Evolutionary conservation across 92 coral and sea anemone species (phyloP).

Genomic region (Siderastrea radians): DNA sequence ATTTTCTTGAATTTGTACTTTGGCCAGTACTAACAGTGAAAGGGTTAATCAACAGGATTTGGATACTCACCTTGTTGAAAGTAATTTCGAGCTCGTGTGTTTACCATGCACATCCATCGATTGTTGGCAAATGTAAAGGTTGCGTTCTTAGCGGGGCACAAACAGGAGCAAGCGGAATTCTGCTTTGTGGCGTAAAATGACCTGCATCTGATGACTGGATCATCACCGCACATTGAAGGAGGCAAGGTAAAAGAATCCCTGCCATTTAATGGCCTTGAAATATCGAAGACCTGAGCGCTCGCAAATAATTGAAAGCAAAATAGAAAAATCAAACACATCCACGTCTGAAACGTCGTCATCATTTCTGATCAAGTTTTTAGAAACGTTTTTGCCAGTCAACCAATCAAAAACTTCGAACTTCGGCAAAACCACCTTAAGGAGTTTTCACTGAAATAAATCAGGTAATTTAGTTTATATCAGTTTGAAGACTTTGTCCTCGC

Average conservation of each 20-base stretch:
- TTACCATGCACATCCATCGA: slow-evolving; percentile 1
- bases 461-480: not conserved
- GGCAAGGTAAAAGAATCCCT: not conserved
- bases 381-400: not conserved
- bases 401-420: not conserved
- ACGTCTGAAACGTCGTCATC: not conserved
- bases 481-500: not conserved
- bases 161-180: not conserved
- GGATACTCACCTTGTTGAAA: not conserved
- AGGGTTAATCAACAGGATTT: not conserved
- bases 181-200: not conserved
- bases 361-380: not conserved
- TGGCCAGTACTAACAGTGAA: not conserved
- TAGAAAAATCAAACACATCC: not conserved
- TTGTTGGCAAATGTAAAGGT: slow-evolving; percentile 1
- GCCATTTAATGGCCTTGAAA: not conserved
- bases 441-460: not conserved
- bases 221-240: not conserved
- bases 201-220: not conserved
- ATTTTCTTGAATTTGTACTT: not conserved
- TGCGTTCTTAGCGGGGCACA: not conserved
- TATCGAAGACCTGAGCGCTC: not conserved
- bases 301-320: not conserved
- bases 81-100: not conserved
- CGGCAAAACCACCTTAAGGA: not conserved